phyloP scores from a whole-genome alignment of 2,113 vertebrate species.

The Chionomys nivalis region DNA sequence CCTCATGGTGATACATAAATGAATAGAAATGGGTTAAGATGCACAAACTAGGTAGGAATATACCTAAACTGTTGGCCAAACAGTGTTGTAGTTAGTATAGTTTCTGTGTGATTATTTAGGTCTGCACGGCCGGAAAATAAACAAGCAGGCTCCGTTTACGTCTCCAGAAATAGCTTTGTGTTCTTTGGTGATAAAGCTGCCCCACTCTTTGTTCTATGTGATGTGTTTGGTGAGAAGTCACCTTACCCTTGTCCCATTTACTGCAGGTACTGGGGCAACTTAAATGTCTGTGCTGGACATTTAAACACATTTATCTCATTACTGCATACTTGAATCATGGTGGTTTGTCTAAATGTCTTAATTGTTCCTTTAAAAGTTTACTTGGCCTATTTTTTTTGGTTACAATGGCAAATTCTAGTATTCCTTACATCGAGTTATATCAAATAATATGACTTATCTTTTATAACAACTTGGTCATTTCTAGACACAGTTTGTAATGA shows the following conservation, averaged over 20 bases:
- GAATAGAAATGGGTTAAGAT: too few relatives aligned
- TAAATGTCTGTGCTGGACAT: not conserved
- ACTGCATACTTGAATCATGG: not conserved
- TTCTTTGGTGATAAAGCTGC: not conserved
- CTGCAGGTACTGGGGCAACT: not conserved
- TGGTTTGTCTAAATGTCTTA: not conserved
- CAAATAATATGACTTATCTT: not conserved
- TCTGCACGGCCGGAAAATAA: too few relatives aligned
- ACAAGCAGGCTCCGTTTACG: too few relatives aligned
- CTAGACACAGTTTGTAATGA: not conserved
- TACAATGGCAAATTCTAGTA: not conserved
- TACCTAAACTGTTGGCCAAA: too few relatives aligned
- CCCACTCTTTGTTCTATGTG: not conserved
- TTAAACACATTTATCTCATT: not conserved
- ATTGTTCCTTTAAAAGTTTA: conserved; percentile 23
- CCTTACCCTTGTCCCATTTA: not conserved
- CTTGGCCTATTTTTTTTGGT: not conserved
- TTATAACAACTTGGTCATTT: not conserved
- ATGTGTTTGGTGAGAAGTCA: not conserved
- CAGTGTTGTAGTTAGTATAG: too few relatives aligned
- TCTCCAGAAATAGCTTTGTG: not conserved
- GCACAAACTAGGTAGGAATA: too few relatives aligned
- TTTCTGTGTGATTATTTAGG: too few relatives aligned
- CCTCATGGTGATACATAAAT: too few relatives aligned
- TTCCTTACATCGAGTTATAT: not conserved